Evolutionary conservation across 2,888 invertebrate species (phyloP).

Genomic region (Tiliacea aurago): DNA sequence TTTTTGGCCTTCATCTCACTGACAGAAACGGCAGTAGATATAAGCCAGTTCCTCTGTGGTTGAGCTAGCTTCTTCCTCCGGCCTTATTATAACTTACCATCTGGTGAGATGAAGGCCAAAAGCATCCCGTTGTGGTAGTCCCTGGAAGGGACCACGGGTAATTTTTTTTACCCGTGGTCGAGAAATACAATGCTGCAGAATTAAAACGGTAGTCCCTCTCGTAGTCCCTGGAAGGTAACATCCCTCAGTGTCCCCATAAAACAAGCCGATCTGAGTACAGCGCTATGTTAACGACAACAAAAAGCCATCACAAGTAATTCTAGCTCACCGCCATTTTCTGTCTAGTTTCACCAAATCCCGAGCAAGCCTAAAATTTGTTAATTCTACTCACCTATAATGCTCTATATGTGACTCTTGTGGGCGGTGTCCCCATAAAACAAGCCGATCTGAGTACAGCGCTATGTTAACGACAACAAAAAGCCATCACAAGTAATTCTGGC

Average conservation of each 20-base stretch:
- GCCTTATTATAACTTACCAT: too few species aligned
- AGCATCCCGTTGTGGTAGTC: too few species aligned
- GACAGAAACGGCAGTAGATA: too few species aligned
- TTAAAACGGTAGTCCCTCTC: too few species aligned
- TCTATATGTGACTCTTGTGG: constrained; percentile 98
- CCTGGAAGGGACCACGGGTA: too few species aligned
- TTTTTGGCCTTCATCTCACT: too few species aligned
- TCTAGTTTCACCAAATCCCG: not conserved
- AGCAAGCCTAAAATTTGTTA: not conserved
- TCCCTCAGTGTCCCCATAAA: constrained; percentile 99
- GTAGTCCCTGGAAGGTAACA: too few species aligned
- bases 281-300: not conserved
- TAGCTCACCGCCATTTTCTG: not conserved
- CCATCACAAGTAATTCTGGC: not conserved
- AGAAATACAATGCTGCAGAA: too few species aligned
- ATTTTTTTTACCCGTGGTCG: too few species aligned
- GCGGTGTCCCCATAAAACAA: constrained; percentile 98
- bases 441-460: constrained; percentile 83
- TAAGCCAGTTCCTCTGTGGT: too few species aligned
- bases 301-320: not conserved
- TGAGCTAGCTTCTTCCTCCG: too few species aligned
- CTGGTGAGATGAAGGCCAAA: too few species aligned
- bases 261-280: constrained; percentile 90
- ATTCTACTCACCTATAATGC: constrained; percentile 87
- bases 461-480: not conserved